A percentile compares a stretch with the other conserved stretches of the same genome.
phyloP scores from a whole-genome alignment of 2,797 vertebrate species.

The Pseudochaenichthys georgianus region DNA sequence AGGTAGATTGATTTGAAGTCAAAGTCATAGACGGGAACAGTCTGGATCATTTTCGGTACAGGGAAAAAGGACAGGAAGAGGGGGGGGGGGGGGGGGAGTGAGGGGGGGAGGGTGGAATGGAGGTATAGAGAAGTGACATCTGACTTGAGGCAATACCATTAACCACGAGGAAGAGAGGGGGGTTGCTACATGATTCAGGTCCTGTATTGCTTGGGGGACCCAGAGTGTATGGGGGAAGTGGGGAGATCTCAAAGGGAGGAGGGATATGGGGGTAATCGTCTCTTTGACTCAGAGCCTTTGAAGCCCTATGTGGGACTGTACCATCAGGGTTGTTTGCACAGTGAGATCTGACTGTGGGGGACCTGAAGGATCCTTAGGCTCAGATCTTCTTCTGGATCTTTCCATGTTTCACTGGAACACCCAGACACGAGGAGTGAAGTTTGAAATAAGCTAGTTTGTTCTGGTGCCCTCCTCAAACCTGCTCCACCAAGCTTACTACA shows the following conservation, averaged over 20 bases:
- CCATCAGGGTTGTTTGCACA: slow-evolving; percentile 57
- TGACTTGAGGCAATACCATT: slow-evolving; percentile 74
- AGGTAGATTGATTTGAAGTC: slow-evolving; percentile 97
- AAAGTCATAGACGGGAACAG: slow-evolving; percentile 85
- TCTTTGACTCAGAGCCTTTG: slow-evolving; percentile 59
- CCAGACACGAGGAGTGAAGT: slow-evolving; percentile 49
- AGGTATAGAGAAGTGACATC: slow-evolving; percentile 72
- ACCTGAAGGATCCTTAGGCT: slow-evolving; percentile 68
- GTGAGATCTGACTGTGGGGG: slow-evolving; percentile 61
- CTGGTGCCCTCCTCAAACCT: slow-evolving; percentile 36
- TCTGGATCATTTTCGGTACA: slow-evolving; percentile 77
- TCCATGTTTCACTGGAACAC: slow-evolving; percentile 40
- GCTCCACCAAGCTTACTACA: slow-evolving; percentile 45
- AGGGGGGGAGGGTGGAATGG: slow-evolving; percentile 58
- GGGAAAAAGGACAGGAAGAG: slow-evolving; percentile 57
- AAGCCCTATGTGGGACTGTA: slow-evolving; percentile 42
- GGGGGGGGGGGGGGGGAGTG: slow-evolving; percentile 38
- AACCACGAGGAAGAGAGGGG: slow-evolving; percentile 65
- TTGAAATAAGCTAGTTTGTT: slow-evolving; percentile 52
- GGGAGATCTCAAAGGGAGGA: slow-evolving; percentile 27
- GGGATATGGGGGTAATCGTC: slow-evolving; percentile 42
- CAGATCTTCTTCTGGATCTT: slow-evolving; percentile 51
- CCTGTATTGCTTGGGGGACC: slow-evolving; percentile 79
- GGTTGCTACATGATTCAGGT: slow-evolving; percentile 89
- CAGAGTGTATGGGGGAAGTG: slow-evolving; percentile 61